Evolutionary conservation across 2,888 invertebrate species (phyloP).

Genomic region (Acrobasis suavella): DNA sequence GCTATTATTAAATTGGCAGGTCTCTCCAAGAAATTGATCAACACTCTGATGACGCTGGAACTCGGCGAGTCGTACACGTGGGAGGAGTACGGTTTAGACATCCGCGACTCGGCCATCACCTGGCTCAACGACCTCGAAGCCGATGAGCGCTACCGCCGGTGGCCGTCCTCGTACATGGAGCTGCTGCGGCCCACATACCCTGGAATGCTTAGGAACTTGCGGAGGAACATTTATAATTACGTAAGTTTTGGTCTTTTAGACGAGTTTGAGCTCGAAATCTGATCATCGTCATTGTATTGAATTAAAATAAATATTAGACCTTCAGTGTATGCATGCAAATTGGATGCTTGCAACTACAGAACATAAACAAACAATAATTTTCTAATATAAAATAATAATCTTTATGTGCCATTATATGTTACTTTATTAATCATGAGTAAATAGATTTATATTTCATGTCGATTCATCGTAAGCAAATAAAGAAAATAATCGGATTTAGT

Average conservation of each 20-base stretch:
- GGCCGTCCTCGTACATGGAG: constrained; percentile 95
- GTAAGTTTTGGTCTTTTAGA: constrained; percentile 64
- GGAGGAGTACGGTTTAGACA: constrained; percentile 95
- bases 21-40: constrained; percentile 84
- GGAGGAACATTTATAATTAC: constrained; percentile 93
- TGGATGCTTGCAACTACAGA: no score
- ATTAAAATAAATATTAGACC: no score
- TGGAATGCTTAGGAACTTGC: constrained; percentile 95
- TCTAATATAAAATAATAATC: no score
- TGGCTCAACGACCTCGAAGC: constrained; percentile 98
- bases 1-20: constrained; percentile 55
- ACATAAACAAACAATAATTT: no score
- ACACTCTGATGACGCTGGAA: constrained; percentile 86
- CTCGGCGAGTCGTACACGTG: constrained; percentile 82
- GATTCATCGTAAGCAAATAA: no score
- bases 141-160: constrained; percentile 93
- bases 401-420: no score
- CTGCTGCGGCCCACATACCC: constrained; percentile 98
- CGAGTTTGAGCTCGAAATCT: no score
- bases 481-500: no score
- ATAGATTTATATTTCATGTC: no score
- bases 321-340: no score
- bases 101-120: constrained; percentile 94
- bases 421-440: no score
- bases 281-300: no score